These are phyloP conservation scores for Aegotheles bennettii DNA, from an alignment of 2,113 vertebrate genomes.

Conservation along the genomic window DNA sequence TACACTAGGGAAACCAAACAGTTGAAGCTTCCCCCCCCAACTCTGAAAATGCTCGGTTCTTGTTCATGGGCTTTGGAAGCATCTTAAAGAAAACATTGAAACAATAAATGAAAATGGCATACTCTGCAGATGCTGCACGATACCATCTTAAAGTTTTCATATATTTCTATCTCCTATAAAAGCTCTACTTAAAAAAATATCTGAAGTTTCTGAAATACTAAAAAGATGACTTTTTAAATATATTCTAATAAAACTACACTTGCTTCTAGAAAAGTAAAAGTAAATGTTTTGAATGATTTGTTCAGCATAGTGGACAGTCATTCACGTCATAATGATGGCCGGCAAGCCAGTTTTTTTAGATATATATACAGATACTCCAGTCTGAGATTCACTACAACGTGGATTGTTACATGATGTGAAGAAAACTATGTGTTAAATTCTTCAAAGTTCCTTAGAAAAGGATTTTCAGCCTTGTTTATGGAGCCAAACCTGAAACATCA, in stretches of 20 bases:
- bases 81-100: not conserved
- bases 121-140: not conserved
- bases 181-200: not conserved
- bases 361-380: not conserved
- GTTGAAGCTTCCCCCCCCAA: not conserved
- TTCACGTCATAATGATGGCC: not conserved
- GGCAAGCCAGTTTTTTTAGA: not conserved
- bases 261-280: not conserved
- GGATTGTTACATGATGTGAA: not conserved
- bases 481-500: not conserved
- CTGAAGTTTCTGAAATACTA: not conserved
- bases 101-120: not conserved
- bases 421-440: not conserved
- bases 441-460: not conserved
- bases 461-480: not conserved
- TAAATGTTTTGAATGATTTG: not conserved
- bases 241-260: not conserved
- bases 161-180: not conserved
- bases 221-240: not conserved
- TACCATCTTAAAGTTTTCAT: not conserved
- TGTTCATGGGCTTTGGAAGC: not conserved
- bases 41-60: not conserved
- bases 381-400: not conserved
- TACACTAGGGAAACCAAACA: not conserved
- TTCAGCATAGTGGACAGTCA: not conserved